Evolutionary conservation across 1,140 invertebrate genomes (phyloP).

Genomic region (Chelonus insularis): DNA sequence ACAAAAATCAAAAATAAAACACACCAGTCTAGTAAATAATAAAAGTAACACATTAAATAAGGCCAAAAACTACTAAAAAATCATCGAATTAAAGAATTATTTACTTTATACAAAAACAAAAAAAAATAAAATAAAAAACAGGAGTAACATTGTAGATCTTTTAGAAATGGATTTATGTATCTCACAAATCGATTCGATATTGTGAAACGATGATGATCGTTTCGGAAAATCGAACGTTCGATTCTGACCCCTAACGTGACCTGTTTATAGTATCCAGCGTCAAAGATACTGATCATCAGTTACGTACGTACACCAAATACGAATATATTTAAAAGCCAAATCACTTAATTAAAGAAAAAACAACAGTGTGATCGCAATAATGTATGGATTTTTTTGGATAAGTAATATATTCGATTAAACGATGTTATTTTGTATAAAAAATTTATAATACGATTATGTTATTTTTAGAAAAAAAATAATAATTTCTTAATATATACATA

Average conservation of each 20-base stretch:
- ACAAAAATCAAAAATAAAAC: slow-evolving; percentile 10
- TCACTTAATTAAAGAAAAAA: slow-evolving; percentile 4
- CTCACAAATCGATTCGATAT: slow-evolving; percentile 18
- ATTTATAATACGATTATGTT: too few relatives aligned
- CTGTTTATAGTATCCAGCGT: not conserved
- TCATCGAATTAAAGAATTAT: too few relatives aligned
- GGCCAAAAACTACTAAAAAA: too few relatives aligned
- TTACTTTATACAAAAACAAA: slow-evolving; percentile 9
- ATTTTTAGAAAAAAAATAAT: too few relatives aligned
- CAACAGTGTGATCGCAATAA: not conserved
- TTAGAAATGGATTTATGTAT: slow-evolving; percentile 53
- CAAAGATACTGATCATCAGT: slow-evolving; percentile 1
- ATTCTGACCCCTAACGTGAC: slow-evolving; percentile 8
- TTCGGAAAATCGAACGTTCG: slow-evolving; percentile 14
- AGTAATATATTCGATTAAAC: not conserved
- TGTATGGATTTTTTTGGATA: not conserved
- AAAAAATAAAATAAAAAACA: not conserved
- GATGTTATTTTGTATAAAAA: too few relatives aligned
- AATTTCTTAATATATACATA: too few relatives aligned
- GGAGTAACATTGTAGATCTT: slow-evolving; percentile 2
- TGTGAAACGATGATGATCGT: slow-evolving; percentile 5
- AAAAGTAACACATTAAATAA: too few relatives aligned
- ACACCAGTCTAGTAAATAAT: too few relatives aligned
- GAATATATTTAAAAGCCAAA: slow-evolving; percentile 26
- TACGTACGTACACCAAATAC: slow-evolving; percentile 26